Evolutionary conservation across 2,797 vertebrate genomes (phyloP), one percentile per base, ranked within the genome.

Genomic region (Oreochromis grahami): DNA sequence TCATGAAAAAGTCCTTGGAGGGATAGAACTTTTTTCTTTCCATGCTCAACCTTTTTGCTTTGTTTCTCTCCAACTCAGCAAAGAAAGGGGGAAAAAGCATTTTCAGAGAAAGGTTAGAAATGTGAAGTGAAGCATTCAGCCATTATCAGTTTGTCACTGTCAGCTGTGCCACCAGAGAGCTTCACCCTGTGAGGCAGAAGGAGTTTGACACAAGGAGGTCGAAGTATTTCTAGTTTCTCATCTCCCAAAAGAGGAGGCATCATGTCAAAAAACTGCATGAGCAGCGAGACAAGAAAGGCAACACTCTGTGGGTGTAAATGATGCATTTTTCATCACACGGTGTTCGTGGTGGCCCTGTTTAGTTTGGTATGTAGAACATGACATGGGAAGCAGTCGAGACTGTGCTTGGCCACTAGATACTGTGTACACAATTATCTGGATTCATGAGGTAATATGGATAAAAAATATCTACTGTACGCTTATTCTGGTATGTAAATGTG

Each of bases 111-210:
- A 85, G 48, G 86, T 89, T 82, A 60, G 51, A 85, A 79, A 85
- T 82, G 90, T 90, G 89, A 93, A 91, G 86, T 79, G 85, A 82
- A 82, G 90, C 90, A 87, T 93, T 93, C 86, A 90, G 85, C 89
- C 88, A 77, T 86, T 93, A 89, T 93, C 92, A 94, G 93, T 94
- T 91, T 93, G 92, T 94, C 92, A 90, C 92, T 93, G 91, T 94
- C 94, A 92, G 89, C 79, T 4, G 12, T 78, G 90, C 82, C 92
- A 88, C 89, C 80, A 70, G 88, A 87, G 91, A 87, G 76, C 76
- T n/a, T 53, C 76, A 3, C 63, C 81, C 78, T 38, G 79, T 7
- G 81, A 87, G 87, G 80, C 51, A 6, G 84, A 85, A 72, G 76
- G 68, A 24, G 63, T 89, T 80, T 89, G 92, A 94, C 93, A 93